phyloP scores from a whole-genome alignment of 1,140 invertebrate species.

The Psilanteris sp. region DNA sequence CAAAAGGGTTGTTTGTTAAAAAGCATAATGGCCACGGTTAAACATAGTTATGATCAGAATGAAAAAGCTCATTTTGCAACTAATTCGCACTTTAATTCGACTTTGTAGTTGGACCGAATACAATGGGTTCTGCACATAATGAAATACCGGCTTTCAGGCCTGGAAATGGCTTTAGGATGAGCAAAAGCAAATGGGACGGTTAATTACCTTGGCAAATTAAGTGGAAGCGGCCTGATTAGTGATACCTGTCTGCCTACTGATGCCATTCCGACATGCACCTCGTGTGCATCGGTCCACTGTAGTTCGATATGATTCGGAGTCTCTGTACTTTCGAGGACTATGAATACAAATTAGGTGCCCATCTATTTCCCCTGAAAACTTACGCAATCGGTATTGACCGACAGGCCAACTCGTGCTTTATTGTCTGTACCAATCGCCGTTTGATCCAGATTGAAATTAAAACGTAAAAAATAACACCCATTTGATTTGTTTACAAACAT shows the following conservation, averaged over 20 bases:
- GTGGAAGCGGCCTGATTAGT: slow-evolving; percentile 79
- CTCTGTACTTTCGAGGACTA: slow-evolving; percentile 43
- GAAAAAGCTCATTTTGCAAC: slow-evolving; percentile 38
- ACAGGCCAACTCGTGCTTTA: too few species aligned
- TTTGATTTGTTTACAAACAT: too few species aligned
- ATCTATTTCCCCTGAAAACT: slow-evolving; percentile 35
- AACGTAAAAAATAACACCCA: too few species aligned
- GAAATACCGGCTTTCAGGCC: slow-evolving; percentile 63
- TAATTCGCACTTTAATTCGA: slow-evolving; percentile 48
- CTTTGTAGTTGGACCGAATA: slow-evolving; percentile 67
- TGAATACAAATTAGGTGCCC: slow-evolving; percentile 57
- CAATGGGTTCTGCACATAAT: slow-evolving; percentile 74
- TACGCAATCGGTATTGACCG: slow-evolving; percentile 34
- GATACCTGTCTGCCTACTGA: slow-evolving; percentile 68
- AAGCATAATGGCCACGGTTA: slow-evolving; percentile 2
- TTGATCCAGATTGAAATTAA: too few species aligned
- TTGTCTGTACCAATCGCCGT: too few species aligned
- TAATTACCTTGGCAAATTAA: slow-evolving; percentile 79
- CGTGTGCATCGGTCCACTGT: slow-evolving; percentile 46
- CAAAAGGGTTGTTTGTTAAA: slow-evolving; percentile 8
- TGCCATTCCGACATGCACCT: slow-evolving; percentile 34
- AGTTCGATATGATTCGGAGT: slow-evolving; percentile 13
- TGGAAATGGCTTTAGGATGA: slow-evolving; percentile 65
- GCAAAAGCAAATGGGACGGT: slow-evolving; percentile 72
- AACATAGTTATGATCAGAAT: slow-evolving; percentile 3